These are phyloP conservation scores for Aspidiotus destructor DNA, from an alignment of 2,888 invertebrate species.

Conservation along the genomic window DNA sequence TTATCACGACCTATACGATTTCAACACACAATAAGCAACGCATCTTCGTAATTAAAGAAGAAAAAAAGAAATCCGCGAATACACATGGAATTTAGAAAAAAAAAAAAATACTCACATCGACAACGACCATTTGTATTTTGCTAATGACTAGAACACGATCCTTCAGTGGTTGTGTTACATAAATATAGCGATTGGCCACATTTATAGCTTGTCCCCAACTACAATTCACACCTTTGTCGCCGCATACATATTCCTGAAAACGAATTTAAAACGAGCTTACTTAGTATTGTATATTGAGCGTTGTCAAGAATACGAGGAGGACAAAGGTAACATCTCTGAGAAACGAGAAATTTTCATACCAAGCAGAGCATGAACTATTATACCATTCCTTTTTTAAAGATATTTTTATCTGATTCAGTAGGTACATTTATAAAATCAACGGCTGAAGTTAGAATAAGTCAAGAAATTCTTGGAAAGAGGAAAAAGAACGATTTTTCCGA, in stretches of 20 bases:
- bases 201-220: slow-evolving; percentile 63
- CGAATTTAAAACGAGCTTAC: neutral
- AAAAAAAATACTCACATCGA: slow-evolving; percentile 49
- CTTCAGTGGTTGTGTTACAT: slow-evolving; percentile 59
- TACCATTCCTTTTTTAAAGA: no score
- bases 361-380: no score
- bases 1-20: slow-evolving; percentile 52
- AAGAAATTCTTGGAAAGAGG: no score
- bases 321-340: no score
- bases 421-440: no score
- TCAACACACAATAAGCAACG: neutral
- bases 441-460: no score
- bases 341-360: no score
- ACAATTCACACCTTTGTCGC: slow-evolving; percentile 57
- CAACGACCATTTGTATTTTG: slow-evolving; percentile 60
- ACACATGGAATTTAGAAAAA: neutral
- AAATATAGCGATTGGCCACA: slow-evolving; percentile 60
- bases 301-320: no score
- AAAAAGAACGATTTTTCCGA: no score
- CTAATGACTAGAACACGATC: slow-evolving; percentile 63
- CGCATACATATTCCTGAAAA: slow-evolving; percentile 56
- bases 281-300: no score
- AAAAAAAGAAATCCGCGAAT: neutral
- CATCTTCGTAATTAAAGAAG: neutral
- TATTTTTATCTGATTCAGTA: no score